A percentile compares a stretch with the other conserved stretches of the same genome.
phyloP scores from a whole-genome alignment of 2,888 invertebrate species.

The Melipona bicolor region DNA sequence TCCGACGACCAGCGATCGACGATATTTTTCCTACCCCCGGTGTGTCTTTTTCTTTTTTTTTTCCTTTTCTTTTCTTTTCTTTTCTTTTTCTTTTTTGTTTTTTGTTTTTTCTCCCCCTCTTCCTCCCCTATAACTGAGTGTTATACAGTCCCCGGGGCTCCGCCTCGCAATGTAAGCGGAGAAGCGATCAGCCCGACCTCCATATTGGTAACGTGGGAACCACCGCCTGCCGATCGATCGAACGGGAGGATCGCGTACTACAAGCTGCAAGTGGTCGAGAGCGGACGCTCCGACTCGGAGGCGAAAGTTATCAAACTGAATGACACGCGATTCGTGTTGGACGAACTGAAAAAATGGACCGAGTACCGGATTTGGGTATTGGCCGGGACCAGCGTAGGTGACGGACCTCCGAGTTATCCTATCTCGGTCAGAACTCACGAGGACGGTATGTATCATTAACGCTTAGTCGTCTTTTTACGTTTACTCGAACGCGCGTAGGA shows the following conservation, averaged over 20 bases:
- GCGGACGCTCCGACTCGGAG: slow-evolving; percentile 93
- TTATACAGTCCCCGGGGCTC: slow-evolving; percentile 96
- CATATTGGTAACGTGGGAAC: slow-evolving; percentile 95
- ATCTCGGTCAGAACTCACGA: slow-evolving; percentile 97
- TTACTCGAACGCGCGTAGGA: slow-evolving; percentile 61
- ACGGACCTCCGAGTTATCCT: slow-evolving; percentile 96
- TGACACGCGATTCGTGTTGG: slow-evolving; percentile 92
- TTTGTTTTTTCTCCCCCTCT: slow-evolving; percentile 63
- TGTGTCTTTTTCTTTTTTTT: slow-evolving; percentile 19
- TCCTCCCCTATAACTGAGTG: slow-evolving; percentile 85
- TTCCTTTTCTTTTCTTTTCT: slow-evolving; percentile 18
- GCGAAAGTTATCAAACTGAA: slow-evolving; percentile 92
- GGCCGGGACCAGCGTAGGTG: slow-evolving; percentile 98
- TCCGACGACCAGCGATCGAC: slow-evolving; percentile 52
- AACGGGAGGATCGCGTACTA: slow-evolving; percentile 98
- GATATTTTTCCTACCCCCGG: slow-evolving; percentile 17
- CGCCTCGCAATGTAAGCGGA: slow-evolving; percentile 97
- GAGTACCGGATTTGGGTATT: slow-evolving; percentile 98
- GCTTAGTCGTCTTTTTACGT: slow-evolving; percentile 71
- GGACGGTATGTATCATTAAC: slow-evolving; percentile 95
- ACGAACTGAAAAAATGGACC: slow-evolving; percentile 97
- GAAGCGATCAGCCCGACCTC: slow-evolving; percentile 95
- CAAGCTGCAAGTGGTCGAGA: slow-evolving; percentile 96
- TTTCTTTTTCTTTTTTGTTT: slow-evolving; percentile 4
- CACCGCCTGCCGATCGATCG: slow-evolving; percentile 95